These are phyloP conservation scores for Anhinga rufa DNA, from an alignment of 2,113 vertebrate species.

Conservation along the genomic window DNA sequence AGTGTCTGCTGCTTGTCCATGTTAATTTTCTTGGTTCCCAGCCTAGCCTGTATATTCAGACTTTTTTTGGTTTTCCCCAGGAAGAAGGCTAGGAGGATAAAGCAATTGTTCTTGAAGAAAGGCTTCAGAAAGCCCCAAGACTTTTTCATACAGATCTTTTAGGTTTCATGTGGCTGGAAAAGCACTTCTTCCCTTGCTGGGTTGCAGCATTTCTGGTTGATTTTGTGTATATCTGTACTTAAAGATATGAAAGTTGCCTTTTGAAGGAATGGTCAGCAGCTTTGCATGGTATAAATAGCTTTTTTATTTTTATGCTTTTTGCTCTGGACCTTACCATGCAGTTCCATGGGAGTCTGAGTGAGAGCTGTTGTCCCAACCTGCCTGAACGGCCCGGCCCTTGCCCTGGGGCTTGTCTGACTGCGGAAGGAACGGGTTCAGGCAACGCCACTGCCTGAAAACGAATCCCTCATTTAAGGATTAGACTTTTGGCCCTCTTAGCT, in stretches of 20 bases:
- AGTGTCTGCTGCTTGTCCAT: neutral
- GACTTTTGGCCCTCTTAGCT: neutral
- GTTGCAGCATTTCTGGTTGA: neutral
- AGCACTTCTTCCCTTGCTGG: neutral
- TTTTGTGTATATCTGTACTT: neutral
- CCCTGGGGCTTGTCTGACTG: neutral
- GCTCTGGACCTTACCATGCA: neutral
- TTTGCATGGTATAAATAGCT: neutral
- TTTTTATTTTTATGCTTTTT: neutral
- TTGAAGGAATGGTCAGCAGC: neutral
- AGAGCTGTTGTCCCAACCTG: neutral
- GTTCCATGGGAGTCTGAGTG: neutral
- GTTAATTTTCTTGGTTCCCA: too few species aligned
- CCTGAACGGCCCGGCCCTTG: neutral
- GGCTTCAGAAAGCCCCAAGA: neutral
- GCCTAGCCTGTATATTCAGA: too few species aligned
- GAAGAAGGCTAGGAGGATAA: neutral
- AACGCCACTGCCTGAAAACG: neutral
- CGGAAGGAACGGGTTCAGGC: neutral
- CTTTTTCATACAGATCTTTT: neutral
- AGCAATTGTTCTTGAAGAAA: neutral
- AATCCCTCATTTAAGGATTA: neutral
- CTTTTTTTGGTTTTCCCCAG: too few species aligned
- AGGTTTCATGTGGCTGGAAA: neutral
- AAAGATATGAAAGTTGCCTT: neutral